Evolutionary conservation across 1,140 invertebrate species (phyloP).

Genomic region (Antheraea mylitta): DNA sequence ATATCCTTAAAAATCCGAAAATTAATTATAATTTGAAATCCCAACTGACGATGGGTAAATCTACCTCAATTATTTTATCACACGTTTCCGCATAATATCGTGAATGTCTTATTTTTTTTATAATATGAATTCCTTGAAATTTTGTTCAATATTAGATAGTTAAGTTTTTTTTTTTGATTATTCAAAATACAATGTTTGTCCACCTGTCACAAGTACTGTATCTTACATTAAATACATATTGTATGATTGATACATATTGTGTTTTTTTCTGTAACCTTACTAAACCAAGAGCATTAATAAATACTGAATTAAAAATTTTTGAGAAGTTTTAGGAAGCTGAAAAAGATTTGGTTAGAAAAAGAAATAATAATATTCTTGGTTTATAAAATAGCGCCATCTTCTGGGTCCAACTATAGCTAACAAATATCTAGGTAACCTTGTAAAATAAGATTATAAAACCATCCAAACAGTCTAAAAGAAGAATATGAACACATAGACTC

Average conservation of each 20-base stretch:
- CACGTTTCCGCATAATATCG: conserved; percentile 73
- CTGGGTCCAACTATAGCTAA: too few relatives aligned
- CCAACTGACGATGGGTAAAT: conserved; percentile 49
- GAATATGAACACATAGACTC: too few relatives aligned
- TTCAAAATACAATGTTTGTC: conserved; percentile 68
- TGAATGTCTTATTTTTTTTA: conserved; percentile 57
- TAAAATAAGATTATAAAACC: too few relatives aligned
- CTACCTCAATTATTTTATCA: conserved; percentile 78
- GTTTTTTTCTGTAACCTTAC: conserved; percentile 48
- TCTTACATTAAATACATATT: conserved; percentile 79
- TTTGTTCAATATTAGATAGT: conserved; percentile 28
- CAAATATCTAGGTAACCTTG: too few relatives aligned
- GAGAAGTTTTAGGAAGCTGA: too few relatives aligned
- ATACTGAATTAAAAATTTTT: too few relatives aligned
- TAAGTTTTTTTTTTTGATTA: conserved; percentile 57
- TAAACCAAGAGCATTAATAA: too few relatives aligned
- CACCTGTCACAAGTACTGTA: conserved; percentile 76
- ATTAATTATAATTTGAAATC: conserved; percentile 69
- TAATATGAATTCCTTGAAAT: not conserved
- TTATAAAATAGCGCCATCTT: too few relatives aligned
- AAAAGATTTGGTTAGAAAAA: too few relatives aligned
- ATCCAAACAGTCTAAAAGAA: too few relatives aligned
- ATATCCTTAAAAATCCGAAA: conserved; percentile 52
- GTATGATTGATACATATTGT: conserved; percentile 69
- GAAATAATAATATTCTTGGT: too few relatives aligned